These are phyloP conservation scores for Acronicta alni DNA, from an alignment of 2,888 invertebrate genomes.

Conservation along the genomic window DNA sequence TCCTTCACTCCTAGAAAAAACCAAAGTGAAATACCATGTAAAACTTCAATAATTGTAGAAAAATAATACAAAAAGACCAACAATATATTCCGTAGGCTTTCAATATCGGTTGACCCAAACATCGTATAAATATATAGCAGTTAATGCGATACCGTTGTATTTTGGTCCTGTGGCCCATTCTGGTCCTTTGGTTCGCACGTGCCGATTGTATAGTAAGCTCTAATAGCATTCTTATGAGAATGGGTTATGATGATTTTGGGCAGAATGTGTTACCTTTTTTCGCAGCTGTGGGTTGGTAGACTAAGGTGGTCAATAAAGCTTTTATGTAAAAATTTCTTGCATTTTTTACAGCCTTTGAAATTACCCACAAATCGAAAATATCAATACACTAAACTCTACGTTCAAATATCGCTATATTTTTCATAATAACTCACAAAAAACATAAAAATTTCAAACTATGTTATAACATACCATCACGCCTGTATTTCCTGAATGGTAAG, in stretches of 20 bases:
- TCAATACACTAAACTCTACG: no score
- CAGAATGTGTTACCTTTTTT: slow-evolving; percentile 19
- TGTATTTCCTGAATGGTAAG: no score
- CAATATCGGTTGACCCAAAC: slow-evolving; percentile 45
- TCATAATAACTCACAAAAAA: no score
- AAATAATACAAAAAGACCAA: slow-evolving; percentile 31
- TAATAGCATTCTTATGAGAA: slow-evolving; percentile 50
- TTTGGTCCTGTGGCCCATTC: slow-evolving; percentile 40
- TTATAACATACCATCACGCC: no score
- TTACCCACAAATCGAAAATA: no score
- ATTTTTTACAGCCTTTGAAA: no score
- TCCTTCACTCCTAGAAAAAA: slow-evolving; percentile 1
- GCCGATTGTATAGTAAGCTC: slow-evolving; percentile 42
- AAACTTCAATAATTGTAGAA: slow-evolving; percentile 17
- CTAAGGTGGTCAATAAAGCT: neutral
- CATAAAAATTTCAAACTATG: no score
- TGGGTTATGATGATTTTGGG: slow-evolving; percentile 41
- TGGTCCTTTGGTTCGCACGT: slow-evolving; percentile 40
- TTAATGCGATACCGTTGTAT: slow-evolving; percentile 62
- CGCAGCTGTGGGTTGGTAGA: neutral
- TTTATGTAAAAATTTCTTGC: no score
- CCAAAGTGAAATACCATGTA: slow-evolving; percentile 23
- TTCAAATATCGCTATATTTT: no score
- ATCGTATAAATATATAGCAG: slow-evolving; percentile 51
- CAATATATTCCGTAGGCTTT: slow-evolving; percentile 40